Evolutionary conservation across 2,888 invertebrate genomes (phyloP), one percentile per base, ranked within the genome.

Genomic region (Marasmarcha lunaedactyla): DNA sequence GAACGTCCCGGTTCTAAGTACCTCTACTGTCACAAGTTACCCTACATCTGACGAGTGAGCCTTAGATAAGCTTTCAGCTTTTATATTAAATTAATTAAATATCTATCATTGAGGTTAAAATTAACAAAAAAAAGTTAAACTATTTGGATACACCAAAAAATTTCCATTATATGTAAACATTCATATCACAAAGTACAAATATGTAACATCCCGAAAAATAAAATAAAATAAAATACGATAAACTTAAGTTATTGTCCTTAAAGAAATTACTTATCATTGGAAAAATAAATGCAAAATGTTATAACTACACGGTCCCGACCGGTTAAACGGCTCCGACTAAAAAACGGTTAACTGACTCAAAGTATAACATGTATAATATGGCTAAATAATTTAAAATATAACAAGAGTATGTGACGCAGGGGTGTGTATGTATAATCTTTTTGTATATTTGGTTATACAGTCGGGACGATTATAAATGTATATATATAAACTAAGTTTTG

Each of bases 181-280:
- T 71, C 67, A 76, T 77, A 81, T 79, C 79, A 81, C 79, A 79
- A 76, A 77, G 62, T 69, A 72, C 67, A 63, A 71, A 73, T 64
- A 64, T 65, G 61, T 64, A 69, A 69, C 65, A 63, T 68, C 64
- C 61, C 63, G 60, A 66, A 60, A 68, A 63, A 63, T 58, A 61
- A 59, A 70, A 63, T 64, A 62, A 50, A 54, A 57, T 56, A 54
- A 51, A 47, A 34, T 14, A 34, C 12, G 13, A 34, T 14, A 47
- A 53, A 46, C 55, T 56, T 66, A 62, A 51, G 56, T 59, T 59
- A 70, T 58, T 45, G 57, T 55, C 57, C 60, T 68, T 63, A 69
- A 63, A 50, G 52, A 53, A 58, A 51, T 57, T 61, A 66, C 51
- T 56, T 52, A 63, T 56, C 57, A 62, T 62, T 62, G 56, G 59